Evolutionary conservation across 2,797 vertebrate species (phyloP).

Genomic region (Natrix natrix): DNA sequence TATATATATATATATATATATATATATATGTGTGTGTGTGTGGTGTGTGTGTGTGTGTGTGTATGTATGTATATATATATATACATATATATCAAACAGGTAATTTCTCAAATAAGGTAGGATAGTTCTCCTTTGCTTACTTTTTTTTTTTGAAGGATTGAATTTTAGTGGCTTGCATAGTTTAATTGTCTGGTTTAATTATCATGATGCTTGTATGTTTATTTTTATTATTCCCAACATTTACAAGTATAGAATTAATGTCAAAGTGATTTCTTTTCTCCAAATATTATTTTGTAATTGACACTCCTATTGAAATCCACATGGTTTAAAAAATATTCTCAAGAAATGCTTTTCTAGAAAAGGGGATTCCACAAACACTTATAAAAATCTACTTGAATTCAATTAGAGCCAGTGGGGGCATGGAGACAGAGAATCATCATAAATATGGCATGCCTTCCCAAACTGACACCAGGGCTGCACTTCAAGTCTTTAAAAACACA

Average conservation of each 20-base stretch:
- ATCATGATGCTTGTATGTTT: background rate
- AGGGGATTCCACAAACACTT: background rate
- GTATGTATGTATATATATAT: too few relatives aligned
- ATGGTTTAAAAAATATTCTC: background rate
- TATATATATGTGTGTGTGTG: too few relatives aligned
- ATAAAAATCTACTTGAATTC: background rate
- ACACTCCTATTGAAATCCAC: background rate
- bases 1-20: too few relatives aligned
- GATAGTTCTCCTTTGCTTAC: background rate
- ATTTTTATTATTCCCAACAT: background rate
- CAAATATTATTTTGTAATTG: background rate
- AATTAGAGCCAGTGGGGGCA: background rate
- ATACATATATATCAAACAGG: background rate
- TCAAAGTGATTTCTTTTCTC: background rate
- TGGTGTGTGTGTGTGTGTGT: too few relatives aligned
- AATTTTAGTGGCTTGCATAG: background rate
- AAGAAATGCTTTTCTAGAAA: background rate
- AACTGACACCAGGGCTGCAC: conserved; percentile 28
- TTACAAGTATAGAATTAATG: background rate
- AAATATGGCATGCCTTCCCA: conserved; percentile 46
- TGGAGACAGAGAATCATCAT: conserved; percentile 13
- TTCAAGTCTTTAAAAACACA: conserved; percentile 59
- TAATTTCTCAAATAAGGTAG: background rate
- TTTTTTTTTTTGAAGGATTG: background rate
- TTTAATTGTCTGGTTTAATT: background rate